These are phyloP conservation scores for Diadophis punctatus DNA, from an alignment of 2,113 vertebrate genomes.

Conservation along the genomic window DNA sequence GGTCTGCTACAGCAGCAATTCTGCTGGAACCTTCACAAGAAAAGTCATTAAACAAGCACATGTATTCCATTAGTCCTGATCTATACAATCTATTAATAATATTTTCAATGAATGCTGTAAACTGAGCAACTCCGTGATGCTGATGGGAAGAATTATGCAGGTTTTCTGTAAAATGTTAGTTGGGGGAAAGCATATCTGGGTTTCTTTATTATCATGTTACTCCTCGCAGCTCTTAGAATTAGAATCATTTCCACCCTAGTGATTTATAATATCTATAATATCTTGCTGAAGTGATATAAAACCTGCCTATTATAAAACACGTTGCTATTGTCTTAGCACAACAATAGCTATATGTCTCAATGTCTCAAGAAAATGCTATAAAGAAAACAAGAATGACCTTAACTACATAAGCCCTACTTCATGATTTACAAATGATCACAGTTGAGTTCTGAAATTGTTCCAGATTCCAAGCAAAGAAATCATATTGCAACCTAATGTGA, in stretches of 20 bases:
- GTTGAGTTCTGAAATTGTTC: neutral
- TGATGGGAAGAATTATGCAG: neutral
- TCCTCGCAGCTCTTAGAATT: neutral
- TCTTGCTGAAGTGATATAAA: neutral
- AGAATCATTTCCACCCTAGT: neutral
- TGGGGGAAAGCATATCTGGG: neutral
- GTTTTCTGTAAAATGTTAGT: neutral
- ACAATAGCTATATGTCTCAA: neutral
- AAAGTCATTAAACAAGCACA: neutral
- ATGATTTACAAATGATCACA: neutral
- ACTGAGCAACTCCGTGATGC: neutral
- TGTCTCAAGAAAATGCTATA: neutral
- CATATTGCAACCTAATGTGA: neutral
- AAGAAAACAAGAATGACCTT: neutral
- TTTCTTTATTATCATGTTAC: neutral
- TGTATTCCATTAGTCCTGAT: neutral
- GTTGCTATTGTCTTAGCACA: neutral
- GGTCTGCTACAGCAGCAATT: neutral
- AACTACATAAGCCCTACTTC: neutral
- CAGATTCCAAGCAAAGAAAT: neutral
- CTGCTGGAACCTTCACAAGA: neutral
- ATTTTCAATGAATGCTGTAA: neutral
- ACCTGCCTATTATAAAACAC: neutral
- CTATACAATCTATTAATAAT: neutral
- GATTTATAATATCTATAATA: neutral